These are phyloP conservation scores for Scarus forsteni DNA, from an alignment of 2,797 vertebrate species.

Conservation along the genomic window DNA sequence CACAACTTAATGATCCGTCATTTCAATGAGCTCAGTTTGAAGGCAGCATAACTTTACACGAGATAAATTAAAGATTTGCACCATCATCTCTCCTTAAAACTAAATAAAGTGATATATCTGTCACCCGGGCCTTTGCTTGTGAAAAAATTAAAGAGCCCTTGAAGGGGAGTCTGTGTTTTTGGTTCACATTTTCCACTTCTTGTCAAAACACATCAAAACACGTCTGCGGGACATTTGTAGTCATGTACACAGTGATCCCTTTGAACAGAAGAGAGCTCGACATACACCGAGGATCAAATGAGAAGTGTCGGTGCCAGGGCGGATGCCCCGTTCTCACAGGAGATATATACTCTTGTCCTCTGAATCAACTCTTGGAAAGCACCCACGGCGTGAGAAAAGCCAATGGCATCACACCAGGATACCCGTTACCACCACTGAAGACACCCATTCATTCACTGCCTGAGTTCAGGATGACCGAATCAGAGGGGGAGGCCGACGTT, in stretches of 20 bases:
- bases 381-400: slow-evolving; percentile 48
- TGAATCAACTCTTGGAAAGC: slow-evolving; percentile 64
- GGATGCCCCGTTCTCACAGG: slow-evolving; percentile 54
- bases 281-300: slow-evolving; percentile 31
- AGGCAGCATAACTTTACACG: not conserved
- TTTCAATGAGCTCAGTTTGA: no score
- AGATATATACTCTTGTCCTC: slow-evolving; percentile 52
- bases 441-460: slow-evolving; percentile 52
- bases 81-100: not conserved
- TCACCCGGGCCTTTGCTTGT: not conserved
- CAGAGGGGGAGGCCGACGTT: slow-evolving; percentile 16
- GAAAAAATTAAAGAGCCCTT: not conserved
- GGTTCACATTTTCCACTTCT: slow-evolving; percentile 1
- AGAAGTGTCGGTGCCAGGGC: slow-evolving; percentile 24
- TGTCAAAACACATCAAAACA: slow-evolving; percentile 41
- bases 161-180: not conserved
- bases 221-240: slow-evolving; percentile 10
- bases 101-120: not conserved
- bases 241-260: not conserved
- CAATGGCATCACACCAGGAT: slow-evolving; percentile 61
- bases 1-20: no score
- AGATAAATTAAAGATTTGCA: not conserved
- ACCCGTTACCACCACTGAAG: slow-evolving; percentile 42
- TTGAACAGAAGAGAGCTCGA: slow-evolving; percentile 22
- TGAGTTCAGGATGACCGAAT: slow-evolving; percentile 43